Percentiles rank a stretch among this genome's conserved stretches.
Conservation (phyloP, 2,888 invertebrate genomes). For the Scaptomyza tumidula region DNA sequence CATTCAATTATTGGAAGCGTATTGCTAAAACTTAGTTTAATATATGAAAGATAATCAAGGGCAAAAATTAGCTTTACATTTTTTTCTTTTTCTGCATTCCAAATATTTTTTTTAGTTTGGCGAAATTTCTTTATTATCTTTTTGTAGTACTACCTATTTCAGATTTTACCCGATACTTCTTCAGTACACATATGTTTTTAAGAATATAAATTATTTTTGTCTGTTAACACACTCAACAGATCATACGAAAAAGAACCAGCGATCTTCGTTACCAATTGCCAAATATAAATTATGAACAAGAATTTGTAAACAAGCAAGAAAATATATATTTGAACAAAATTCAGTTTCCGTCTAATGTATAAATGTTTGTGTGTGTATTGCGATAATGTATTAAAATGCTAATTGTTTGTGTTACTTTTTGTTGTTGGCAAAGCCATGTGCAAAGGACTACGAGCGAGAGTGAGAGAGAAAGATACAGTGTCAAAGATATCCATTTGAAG, state of each 20-base stretch:
- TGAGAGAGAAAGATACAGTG: conserved; percentile 4
- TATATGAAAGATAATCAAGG: conserved; percentile 18
- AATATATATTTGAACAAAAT: conserved; percentile 21
- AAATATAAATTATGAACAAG: conserved; percentile 21
- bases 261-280: background rate
- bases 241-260: conserved; percentile 11
- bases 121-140: background rate
- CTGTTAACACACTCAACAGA: background rate
- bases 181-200: too few relatives aligned
- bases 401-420: conserved; percentile 1
- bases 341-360: conserved; percentile 5
- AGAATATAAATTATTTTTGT: background rate
- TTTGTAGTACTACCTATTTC: background rate
- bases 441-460: background rate
- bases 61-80: background rate
- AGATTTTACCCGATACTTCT: too few relatives aligned
- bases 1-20: conserved; percentile 5
- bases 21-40: conserved; percentile 40
- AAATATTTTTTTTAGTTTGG: too few relatives aligned
- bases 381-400: conserved; percentile 47
- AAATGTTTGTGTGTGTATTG: conserved; percentile 16
- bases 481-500: conserved; percentile 29
- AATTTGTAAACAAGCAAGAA: conserved; percentile 28
- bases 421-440: conserved; percentile 1
- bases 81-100: too few relatives aligned